These are phyloP conservation scores for Holacanthus passer DNA, from an alignment of 2,113 vertebrate genomes.

Conservation along the genomic window DNA sequence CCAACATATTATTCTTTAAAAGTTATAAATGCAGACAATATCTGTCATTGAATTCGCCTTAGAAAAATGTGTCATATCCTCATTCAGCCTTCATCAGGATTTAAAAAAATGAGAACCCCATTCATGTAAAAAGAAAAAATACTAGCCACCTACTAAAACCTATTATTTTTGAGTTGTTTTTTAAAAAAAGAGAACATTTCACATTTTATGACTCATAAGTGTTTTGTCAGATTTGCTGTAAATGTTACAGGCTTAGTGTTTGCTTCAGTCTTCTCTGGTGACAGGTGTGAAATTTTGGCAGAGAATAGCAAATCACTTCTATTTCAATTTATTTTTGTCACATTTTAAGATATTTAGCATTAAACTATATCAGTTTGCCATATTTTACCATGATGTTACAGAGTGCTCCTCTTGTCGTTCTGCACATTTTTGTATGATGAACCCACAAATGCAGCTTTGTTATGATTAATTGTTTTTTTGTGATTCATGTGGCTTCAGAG, in stretches of 20 bases:
- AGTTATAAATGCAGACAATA: not conserved
- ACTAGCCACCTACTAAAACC: too few relatives aligned
- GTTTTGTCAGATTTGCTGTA: not conserved
- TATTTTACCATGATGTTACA: not conserved
- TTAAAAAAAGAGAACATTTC: too few relatives aligned
- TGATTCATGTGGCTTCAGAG: not conserved
- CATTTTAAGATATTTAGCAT: not conserved
- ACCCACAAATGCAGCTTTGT: not conserved
- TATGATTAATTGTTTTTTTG: not conserved
- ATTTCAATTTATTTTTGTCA: not conserved
- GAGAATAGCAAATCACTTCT: not conserved
- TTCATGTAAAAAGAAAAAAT: too few relatives aligned
- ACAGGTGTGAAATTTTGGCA: not conserved
- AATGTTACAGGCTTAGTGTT: not conserved
- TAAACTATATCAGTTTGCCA: not conserved
- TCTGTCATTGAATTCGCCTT: too few relatives aligned
- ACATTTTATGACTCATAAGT: not conserved
- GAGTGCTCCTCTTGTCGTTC: not conserved
- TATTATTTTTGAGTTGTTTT: too few relatives aligned
- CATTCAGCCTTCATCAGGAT: not conserved
- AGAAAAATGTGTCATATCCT: not conserved
- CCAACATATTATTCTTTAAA: not conserved
- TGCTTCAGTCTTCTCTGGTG: too few relatives aligned
- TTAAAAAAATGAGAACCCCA: not conserved
- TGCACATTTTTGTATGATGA: not conserved